phyloP scores from a whole-genome alignment of 2,113 vertebrate genomes.

The Rhombomys opimus region DNA sequence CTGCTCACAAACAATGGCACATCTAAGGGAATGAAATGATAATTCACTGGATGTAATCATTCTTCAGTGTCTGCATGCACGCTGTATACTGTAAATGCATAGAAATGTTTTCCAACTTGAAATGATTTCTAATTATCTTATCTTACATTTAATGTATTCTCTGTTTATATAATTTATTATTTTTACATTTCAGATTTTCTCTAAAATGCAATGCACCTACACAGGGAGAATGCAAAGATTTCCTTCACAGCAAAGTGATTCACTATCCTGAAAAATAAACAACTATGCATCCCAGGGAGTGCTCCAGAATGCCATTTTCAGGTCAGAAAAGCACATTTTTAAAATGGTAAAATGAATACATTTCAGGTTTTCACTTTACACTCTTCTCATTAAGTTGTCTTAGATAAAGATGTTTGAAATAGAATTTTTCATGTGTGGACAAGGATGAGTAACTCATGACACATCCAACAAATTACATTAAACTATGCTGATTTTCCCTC shows the following conservation, averaged over 20 bases:
- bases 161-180: not conserved
- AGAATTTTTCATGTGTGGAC: not conserved
- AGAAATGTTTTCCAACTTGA: not conserved
- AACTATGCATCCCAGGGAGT: not conserved
- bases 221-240: not conserved
- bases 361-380: not conserved
- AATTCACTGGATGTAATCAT: not conserved
- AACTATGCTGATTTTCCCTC: not conserved
- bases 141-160: not conserved
- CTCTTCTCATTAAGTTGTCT: not conserved
- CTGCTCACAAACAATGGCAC: not conserved
- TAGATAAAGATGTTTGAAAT: not conserved
- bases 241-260: not conserved
- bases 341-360: not conserved
- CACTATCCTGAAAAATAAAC: not conserved
- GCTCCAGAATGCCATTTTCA: not conserved
- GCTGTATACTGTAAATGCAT: not conserved
- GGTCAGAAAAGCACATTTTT: not conserved
- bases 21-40: too few species aligned
- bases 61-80: not conserved
- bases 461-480: not conserved
- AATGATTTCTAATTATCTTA: not conserved
- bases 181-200: not conserved
- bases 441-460: not conserved
- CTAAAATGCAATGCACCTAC: not conserved